These are phyloP conservation scores for Mobula birostris DNA, from an alignment of 2,113 vertebrate genomes.

Conservation along the genomic window DNA sequence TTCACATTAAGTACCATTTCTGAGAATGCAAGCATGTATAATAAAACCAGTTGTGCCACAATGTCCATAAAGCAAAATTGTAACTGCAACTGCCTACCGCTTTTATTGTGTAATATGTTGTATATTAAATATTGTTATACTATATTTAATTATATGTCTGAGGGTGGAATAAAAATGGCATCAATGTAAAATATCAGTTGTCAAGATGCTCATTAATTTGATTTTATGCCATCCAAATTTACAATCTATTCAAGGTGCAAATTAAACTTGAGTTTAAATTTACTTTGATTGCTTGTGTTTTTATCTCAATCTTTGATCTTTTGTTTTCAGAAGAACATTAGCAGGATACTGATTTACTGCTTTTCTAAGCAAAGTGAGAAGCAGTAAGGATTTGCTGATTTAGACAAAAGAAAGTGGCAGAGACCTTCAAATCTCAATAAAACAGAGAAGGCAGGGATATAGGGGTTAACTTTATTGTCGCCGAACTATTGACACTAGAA, in stretches of 20 bases:
- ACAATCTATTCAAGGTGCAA: background rate
- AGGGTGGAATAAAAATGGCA: background rate
- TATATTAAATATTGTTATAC: no score
- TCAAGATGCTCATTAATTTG: background rate
- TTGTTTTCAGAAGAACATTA: background rate
- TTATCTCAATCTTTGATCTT: background rate
- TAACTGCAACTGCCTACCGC: background rate
- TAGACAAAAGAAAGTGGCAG: background rate
- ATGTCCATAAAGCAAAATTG: background rate
- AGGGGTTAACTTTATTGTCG: background rate
- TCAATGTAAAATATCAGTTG: background rate
- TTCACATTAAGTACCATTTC: background rate
- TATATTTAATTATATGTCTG: background rate
- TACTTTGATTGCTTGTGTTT: background rate
- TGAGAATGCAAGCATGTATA: background rate
- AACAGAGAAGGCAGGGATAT: background rate
- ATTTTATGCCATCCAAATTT: background rate
- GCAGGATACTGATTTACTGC: background rate
- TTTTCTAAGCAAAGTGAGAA: background rate
- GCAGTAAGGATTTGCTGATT: background rate
- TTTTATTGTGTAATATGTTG: background rate
- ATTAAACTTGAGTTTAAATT: background rate
- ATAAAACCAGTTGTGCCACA: background rate
- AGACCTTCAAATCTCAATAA: background rate
- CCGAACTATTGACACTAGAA: no score